Evolutionary conservation across 2,113 vertebrate species (phyloP), one percentile per base, ranked within the genome.

Genomic region (Oryzias woworae): DNA sequence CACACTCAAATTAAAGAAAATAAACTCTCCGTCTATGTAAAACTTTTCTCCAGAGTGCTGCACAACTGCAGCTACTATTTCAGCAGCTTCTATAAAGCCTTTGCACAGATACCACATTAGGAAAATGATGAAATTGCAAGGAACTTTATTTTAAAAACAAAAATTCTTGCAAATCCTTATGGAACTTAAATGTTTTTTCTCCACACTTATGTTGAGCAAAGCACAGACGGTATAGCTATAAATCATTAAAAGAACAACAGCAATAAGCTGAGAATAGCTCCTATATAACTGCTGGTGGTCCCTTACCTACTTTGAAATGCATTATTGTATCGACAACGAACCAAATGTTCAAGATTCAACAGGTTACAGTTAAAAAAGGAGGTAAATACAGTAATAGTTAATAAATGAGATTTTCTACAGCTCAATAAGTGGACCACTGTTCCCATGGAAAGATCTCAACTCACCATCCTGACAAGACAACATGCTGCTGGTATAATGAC

Each of bases 31-130:
- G 36, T 10, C 36, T 51, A 28, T 28, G 36, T 61, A 22, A 51
- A 67, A 69, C 54, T 57, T 53, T n/a, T 56, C 75, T 61, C 65
- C 59, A 43, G 20, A 63, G 41, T n/a, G 36, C 54, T 74, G 81
- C 75, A 69, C 57, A 66, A 36, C 36, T 36, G 7, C 62, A 77
- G 77, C 69, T 74, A 81, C 51, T 73, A 78, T 80, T 74, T 75
- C 55, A 61, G 22, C 53, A 53, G 49, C 28, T 59, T 64, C 66
- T 69, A 68, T 45, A 68, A 12, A 36, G 36, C 12, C 10, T 36
- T 28, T 28, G 26, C 7, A 28, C 5, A 28, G 26, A 5, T 28
- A 5, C 8, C 2, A 12, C 36, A 36, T 12, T 10, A 13, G 26
- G 36, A 36, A 36, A 36, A 36, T 36, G 2, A 36, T 36, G 36